Evolutionary conservation across 2,888 invertebrate species (phyloP).

Genomic region (Apamea anceps): DNA sequence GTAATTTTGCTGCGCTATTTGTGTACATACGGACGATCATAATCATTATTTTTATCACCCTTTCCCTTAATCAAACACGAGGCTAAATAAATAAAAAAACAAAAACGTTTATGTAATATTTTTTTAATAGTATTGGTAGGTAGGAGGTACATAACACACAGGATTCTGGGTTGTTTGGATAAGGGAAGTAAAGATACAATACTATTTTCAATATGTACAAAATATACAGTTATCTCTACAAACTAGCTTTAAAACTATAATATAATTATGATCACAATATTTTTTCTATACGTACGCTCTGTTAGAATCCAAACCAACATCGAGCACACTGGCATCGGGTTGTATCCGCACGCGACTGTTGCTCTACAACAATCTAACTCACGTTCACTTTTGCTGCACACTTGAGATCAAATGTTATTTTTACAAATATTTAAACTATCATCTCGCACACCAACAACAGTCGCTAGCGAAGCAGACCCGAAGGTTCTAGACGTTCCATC

Average conservation of each 20-base stretch:
- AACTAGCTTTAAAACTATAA: constrained; percentile 88
- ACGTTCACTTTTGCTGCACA: constrained; percentile 89
- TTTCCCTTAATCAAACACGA: background rate
- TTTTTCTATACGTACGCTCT: constrained; percentile 87
- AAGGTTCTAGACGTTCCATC: constrained; percentile 69
- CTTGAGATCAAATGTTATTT: constrained; percentile 90
- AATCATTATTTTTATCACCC: background rate
- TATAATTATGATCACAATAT: constrained; percentile 91
- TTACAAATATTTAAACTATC: constrained; percentile 88
- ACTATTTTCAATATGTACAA: constrained; percentile 91
- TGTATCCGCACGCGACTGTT: constrained; percentile 79
- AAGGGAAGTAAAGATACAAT: constrained; percentile 90
- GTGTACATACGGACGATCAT: background rate
- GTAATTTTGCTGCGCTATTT: background rate
- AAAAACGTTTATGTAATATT: constrained; percentile 88
- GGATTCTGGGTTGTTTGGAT: constrained; percentile 90
- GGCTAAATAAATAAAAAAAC: constrained; percentile 70
- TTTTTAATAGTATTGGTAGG: constrained; percentile 91
- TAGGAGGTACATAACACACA: constrained; percentile 91
- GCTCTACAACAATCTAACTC: constrained; percentile 82
- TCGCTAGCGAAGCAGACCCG: constrained; percentile 75
- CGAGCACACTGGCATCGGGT: constrained; percentile 71
- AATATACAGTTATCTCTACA: constrained; percentile 89
- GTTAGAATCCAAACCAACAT: constrained; percentile 79
- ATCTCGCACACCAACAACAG: constrained; percentile 86